phyloP scores from a whole-genome alignment of 2,888 invertebrate species.

The Tachina grossa region DNA sequence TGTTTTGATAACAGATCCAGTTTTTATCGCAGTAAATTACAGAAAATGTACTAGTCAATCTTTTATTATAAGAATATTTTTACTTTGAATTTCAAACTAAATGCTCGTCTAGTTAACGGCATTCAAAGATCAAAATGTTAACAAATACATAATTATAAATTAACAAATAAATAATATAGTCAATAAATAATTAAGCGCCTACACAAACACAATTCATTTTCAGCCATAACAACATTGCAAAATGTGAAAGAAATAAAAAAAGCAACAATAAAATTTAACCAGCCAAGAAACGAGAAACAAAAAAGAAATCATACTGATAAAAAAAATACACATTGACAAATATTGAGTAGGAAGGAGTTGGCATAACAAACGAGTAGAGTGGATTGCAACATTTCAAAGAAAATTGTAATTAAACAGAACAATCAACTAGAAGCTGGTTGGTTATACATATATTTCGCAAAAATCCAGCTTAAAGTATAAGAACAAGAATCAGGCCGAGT shows the following conservation, averaged over 20 bases:
- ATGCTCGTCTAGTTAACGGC: slow-evolving; percentile 45
- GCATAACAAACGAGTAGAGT: background rate
- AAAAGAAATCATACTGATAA: background rate
- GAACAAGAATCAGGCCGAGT: too few species aligned
- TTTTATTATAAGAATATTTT: too few species aligned
- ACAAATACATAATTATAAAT: slow-evolving; percentile 33
- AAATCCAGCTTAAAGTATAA: background rate
- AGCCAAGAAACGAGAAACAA: background rate
- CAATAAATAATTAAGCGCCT: slow-evolving; percentile 41
- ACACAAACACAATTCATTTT: slow-evolving; percentile 36
- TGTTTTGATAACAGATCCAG: too few species aligned
- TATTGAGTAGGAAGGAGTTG: slow-evolving; percentile 60
- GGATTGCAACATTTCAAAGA: slow-evolving; percentile 55
- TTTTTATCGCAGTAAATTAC: too few species aligned
- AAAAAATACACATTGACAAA: slow-evolving; percentile 26
- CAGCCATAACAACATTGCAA: slow-evolving; percentile 29
- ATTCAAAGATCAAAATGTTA: slow-evolving; percentile 15
- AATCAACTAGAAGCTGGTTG: background rate
- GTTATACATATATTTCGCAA: background rate
- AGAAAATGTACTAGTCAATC: too few species aligned
- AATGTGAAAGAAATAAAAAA: background rate
- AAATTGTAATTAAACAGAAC: background rate
- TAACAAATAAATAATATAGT: slow-evolving; percentile 5
- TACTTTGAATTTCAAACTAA: background rate
- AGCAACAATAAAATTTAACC: background rate